Percentiles rank a stretch among this genome's conserved stretches.
phyloP scores from a whole-genome alignment of 2,888 invertebrate species.

The Andrena fulva region DNA sequence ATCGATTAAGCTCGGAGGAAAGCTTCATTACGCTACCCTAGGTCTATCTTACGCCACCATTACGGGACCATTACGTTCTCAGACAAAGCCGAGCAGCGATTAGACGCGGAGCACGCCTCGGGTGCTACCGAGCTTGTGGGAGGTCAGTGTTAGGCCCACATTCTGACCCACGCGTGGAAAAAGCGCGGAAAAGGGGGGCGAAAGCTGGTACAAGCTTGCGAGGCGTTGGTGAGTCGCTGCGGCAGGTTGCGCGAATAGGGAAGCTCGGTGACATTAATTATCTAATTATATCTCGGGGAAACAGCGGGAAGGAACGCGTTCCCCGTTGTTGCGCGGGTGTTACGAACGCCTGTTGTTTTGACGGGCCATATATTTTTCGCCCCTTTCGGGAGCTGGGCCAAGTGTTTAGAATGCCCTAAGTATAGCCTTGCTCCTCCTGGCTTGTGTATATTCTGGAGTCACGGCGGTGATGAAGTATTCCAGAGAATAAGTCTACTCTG shows the following conservation, averaged over 20 bases:
- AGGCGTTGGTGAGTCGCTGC: background rate
- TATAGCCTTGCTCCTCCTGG: constrained; percentile 71
- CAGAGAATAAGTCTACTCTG: constrained; percentile 41
- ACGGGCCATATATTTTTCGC: constrained; percentile 73
- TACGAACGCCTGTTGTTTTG: constrained; percentile 67
- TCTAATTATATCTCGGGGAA: constrained; percentile 57
- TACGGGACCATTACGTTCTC: background rate
- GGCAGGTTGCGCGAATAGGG: constrained; percentile 19
- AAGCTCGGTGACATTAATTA: constrained; percentile 53
- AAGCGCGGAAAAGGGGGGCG: background rate
- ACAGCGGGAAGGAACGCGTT: constrained; percentile 20
- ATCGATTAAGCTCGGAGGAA: too few species aligned
- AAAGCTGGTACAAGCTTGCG: constrained; percentile 4
- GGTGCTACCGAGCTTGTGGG: background rate
- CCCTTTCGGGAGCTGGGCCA: constrained; percentile 76
- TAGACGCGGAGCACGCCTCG: background rate
- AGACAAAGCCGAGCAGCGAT: background rate
- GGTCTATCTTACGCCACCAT: too few species aligned
- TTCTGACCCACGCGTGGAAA: background rate
- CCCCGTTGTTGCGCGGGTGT: constrained; percentile 62
- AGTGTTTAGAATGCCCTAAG: constrained; percentile 79
- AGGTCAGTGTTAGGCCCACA: background rate
- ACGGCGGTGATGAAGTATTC: constrained; percentile 54
- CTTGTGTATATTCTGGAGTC: constrained; percentile 40
- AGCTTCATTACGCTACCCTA: too few species aligned